A percentile compares a stretch with the other conserved stretches of the same genome.
Conservation (phyloP, 2,113 vertebrate species). For the Blennius ocellaris region DNA sequence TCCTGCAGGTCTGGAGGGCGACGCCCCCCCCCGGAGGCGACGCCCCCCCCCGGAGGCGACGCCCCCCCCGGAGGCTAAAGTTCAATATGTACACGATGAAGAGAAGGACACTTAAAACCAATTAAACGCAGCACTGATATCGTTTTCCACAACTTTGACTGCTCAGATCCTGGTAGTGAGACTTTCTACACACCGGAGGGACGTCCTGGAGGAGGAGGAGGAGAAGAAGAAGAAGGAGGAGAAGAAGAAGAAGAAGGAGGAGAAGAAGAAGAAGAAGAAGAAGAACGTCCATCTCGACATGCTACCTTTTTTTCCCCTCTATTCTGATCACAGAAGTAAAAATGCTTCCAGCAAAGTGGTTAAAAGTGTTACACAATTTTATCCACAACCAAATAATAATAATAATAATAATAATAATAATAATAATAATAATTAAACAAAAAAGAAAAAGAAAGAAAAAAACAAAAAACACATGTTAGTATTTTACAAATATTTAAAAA, state of each 20-base stretch:
- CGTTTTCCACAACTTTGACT: slow-evolving; percentile 80
- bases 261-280: too few species aligned
- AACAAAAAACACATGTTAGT: slow-evolving; percentile 78
- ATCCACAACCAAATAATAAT: slow-evolving; percentile 67
- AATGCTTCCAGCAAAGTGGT: slow-evolving; percentile 66
- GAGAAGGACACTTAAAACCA: slow-evolving; percentile 87
- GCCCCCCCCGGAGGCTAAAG: slow-evolving; percentile 64
- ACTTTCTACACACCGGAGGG: slow-evolving; percentile 86
- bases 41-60: slow-evolving; percentile 69
- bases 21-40: too few species aligned
- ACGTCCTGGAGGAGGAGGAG: too few species aligned
- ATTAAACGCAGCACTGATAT: slow-evolving; percentile 79
- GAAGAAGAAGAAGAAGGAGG: too few species aligned
- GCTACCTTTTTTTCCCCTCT: slow-evolving; percentile 43
- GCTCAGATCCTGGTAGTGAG: slow-evolving; percentile 74
- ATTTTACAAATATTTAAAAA: slow-evolving; percentile 88
- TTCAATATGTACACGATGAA: slow-evolving; percentile 85
- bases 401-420: too few species aligned
- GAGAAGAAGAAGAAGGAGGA: too few species aligned
- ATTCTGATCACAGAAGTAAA: slow-evolving; percentile 40
- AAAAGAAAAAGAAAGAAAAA: slow-evolving; percentile 51
- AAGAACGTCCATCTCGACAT: slow-evolving; percentile 66
- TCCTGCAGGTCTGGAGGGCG: too few species aligned
- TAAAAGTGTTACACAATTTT: slow-evolving; percentile 69
- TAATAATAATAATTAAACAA: too few species aligned